Base-by-base conservation (phyloP, 2,888 invertebrate species). In the Deilephila porcellus region DNA sequence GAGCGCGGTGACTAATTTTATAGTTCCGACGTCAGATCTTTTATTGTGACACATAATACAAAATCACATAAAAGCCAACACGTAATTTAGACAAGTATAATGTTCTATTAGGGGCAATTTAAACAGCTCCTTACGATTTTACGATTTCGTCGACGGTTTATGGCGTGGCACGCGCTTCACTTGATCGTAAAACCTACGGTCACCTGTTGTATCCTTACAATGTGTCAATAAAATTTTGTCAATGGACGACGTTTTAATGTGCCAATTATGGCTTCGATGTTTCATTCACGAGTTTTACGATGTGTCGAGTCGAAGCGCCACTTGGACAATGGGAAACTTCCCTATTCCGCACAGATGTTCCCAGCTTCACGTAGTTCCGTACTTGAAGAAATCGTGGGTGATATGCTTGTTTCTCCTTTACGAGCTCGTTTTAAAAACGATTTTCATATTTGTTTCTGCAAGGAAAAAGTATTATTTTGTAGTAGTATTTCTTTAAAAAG, bases 171-270 rank as follows among this genome's bases (percentile, higher is more conserved):
- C 91, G 90, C 88, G 91, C 86, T 85, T 83, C 80, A 85, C 81
- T 87, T 85, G 90, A 83, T 90, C 91, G 91, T 93, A 93, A 91
- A 93, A 91, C 87, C 86, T 88, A 85, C 90, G 91, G 93, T 93
- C 93, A 93, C 93, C 93, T 93, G 93, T 92, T 92, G 92, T 89
- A 80, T 84, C 86, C 80, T 86, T 86, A 86, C 87, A 87, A 87
- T 88, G 85, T 89, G 88, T 87, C 89, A 88, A 91, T 91, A 91
- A 90, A 91, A 90, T 88, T 89, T 89, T 85, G 89, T 91, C 91
- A 92, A 91, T 91, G 91, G 87, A 83, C 85, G 87, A 85, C 85
- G 83, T 88, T 91, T 91, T 91, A 91, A 91, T 91, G 87, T 85
- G 89, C 88, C 89, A 91, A 90, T 90, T 90, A 90, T 88, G 90